These are phyloP conservation scores for Neolamprologus devosi DNA, from an alignment of 2,113 vertebrate genomes.

Conservation along the genomic window DNA sequence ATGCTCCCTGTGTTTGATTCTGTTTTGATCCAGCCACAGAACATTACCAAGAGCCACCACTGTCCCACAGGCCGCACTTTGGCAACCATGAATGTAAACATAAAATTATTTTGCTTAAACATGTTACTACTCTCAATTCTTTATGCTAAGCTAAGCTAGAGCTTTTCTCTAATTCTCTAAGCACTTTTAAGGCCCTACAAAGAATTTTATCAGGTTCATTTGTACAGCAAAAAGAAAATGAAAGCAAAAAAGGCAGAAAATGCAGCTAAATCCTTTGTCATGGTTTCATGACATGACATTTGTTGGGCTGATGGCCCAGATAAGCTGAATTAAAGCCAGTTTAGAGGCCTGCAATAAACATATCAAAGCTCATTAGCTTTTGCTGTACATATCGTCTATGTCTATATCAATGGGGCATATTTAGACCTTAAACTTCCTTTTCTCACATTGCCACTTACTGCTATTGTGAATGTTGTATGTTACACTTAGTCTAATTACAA, in stretches of 20 bases:
- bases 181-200: neutral
- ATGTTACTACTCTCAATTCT: neutral
- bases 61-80: neutral
- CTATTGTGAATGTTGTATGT: neutral
- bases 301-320: neutral
- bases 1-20: neutral
- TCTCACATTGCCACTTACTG: neutral
- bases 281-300: neutral
- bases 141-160: neutral
- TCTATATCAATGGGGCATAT: neutral
- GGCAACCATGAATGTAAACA: neutral
- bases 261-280: neutral
- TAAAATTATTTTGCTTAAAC: neutral
- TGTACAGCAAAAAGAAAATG: neutral
- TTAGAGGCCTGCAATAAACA: neutral
- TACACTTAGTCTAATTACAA: constrained; percentile 25
- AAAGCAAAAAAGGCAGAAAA: neutral
- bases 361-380: neutral
- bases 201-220: neutral
- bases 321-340: neutral
- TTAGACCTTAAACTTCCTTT: neutral
- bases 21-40: neutral
- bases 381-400: neutral
- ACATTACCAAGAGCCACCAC: neutral
- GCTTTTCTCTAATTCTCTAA: neutral